These are phyloP conservation scores for Chrosomus eos DNA, from an alignment of 2,797 vertebrate genomes.

Conservation along the genomic window DNA sequence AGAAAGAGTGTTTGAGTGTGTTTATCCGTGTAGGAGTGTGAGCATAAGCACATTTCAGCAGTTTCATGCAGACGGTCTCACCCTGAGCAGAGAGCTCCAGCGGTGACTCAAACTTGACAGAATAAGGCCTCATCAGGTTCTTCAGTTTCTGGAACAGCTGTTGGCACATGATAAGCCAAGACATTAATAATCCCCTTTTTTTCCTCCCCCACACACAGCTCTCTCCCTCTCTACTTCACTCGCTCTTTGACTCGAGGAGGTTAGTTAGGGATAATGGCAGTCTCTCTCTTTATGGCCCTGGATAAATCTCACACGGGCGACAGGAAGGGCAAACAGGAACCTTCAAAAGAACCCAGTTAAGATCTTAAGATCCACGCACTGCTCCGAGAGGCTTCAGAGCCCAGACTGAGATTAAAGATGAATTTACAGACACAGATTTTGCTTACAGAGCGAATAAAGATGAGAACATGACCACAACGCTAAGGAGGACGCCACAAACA, in stretches of 20 bases:
- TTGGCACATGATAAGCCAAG: slow-evolving; percentile 73
- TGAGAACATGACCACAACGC: not conserved
- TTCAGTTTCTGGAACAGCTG: slow-evolving; percentile 99
- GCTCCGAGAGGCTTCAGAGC: slow-evolving; percentile 6
- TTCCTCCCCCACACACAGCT: slow-evolving; percentile 10
- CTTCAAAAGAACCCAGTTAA: slow-evolving; percentile 38
- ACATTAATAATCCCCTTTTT: slow-evolving; percentile 60
- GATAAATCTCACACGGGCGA: slow-evolving; percentile 45
- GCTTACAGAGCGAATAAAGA: not conserved
- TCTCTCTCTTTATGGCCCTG: slow-evolving; percentile 15
- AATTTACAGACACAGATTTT: slow-evolving; percentile 7
- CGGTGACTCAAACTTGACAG: slow-evolving; percentile 94
- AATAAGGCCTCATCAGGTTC: slow-evolving; percentile 98
- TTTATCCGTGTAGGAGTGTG: slow-evolving; percentile 26
- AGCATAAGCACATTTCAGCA: slow-evolving; percentile 31
- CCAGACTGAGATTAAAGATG: slow-evolving; percentile 35
- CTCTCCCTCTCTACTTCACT: slow-evolving; percentile 24
- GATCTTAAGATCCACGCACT: slow-evolving; percentile 2
- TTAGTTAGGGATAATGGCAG: slow-evolving; percentile 48
- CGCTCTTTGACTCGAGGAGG: slow-evolving; percentile 39
- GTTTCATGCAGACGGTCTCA: slow-evolving; percentile 68
- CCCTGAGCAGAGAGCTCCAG: slow-evolving; percentile 98
- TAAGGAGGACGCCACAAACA: not conserved
- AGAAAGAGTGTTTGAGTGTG: not conserved
- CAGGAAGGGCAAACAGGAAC: slow-evolving; percentile 29